These are phyloP conservation scores for Thalassarche chlororhynchos DNA, from an alignment of 2,113 vertebrate species.

Conservation along the genomic window DNA sequence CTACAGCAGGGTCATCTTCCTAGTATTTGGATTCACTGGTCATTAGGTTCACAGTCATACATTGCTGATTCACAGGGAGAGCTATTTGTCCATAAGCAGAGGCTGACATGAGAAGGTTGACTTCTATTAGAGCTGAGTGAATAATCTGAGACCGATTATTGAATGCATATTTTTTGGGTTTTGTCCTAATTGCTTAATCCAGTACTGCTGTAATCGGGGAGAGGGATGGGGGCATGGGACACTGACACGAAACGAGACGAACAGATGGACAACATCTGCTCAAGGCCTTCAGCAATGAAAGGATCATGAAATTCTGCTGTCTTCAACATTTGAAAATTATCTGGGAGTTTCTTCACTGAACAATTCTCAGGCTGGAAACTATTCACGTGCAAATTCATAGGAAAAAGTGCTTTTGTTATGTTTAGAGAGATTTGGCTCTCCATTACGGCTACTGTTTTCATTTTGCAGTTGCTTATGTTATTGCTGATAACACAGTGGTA, in stretches of 20 bases:
- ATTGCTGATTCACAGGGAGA: not conserved
- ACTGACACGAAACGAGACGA: fast-evolving
- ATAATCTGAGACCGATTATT: not conserved
- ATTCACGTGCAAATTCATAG: not conserved
- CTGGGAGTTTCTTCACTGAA: not conserved
- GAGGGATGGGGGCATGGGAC: not conserved
- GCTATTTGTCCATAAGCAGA: not conserved
- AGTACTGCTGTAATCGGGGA: fast-evolving
- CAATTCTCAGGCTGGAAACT: not conserved
- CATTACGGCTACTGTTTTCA: not conserved
- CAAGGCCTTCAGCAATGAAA: not conserved
- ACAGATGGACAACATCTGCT: not conserved
- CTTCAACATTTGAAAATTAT: not conserved
- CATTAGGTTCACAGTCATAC: not conserved
- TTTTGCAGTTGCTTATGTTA: not conserved
- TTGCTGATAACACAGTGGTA: not conserved
- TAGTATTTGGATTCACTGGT: not conserved
- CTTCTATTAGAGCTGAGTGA: not conserved
- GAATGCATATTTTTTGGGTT: not conserved
- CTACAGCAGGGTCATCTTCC: not conserved
- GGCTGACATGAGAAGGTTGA: not conserved
- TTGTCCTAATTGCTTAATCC: not conserved
- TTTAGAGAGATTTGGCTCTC: not conserved
- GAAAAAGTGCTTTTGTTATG: not conserved
- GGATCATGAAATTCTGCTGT: not conserved